These are phyloP conservation scores for Bombus consobrinus DNA, from an alignment of 1,140 invertebrate genomes.

Conservation along the genomic window DNA sequence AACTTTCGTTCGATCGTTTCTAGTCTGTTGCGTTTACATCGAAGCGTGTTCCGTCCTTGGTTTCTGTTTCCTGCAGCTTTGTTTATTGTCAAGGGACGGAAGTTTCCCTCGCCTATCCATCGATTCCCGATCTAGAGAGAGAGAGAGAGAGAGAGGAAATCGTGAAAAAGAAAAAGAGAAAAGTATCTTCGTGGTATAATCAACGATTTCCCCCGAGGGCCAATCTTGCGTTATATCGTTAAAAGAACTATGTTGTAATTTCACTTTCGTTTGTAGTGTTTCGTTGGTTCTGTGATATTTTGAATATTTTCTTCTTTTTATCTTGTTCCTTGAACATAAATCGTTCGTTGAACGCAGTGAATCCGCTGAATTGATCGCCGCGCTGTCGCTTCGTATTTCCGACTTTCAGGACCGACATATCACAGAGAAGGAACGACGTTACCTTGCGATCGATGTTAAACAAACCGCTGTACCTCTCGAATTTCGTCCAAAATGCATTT, in stretches of 20 bases:
- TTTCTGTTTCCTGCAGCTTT: not conserved
- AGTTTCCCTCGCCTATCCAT: not conserved
- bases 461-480: not conserved
- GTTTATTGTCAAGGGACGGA: not conserved
- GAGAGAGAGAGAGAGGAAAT: no score
- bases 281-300: not conserved
- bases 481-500: conserved; percentile 29
- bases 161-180: not conserved
- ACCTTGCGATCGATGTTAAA: not conserved
- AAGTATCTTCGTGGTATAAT: not conserved
- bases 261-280: not conserved
- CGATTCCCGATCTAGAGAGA: no score
- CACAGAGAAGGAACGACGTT: not conserved
- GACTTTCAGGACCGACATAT: not conserved
- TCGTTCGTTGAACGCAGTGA: no score
- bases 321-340: not conserved
- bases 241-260: not conserved
- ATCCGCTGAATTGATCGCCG: no score
- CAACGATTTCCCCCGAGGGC: not conserved
- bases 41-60: conserved; percentile 31
- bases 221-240: not conserved
- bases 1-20: conserved; percentile 2
- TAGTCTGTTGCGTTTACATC: conserved; percentile 30
- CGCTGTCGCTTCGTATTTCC: no score
- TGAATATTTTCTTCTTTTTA: not conserved